phyloP scores from a whole-genome alignment of 1,140 invertebrate species.

The Bathynomus jamesi region DNA sequence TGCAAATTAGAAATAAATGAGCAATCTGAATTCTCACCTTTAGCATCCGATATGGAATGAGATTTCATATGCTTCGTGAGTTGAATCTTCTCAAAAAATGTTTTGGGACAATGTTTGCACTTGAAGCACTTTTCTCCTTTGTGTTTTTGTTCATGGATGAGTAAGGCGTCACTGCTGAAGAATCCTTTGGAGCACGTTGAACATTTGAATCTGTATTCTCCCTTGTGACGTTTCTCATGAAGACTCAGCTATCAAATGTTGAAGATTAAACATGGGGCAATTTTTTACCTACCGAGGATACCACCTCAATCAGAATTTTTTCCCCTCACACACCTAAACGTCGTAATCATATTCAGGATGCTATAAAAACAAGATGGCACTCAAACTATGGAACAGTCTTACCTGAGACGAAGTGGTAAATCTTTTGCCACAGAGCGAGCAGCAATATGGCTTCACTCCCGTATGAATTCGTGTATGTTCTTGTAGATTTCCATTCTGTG shows the following conservation, averaged over 20 bases:
- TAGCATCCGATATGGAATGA: neutral
- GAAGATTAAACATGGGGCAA: too few species aligned
- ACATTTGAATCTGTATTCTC: neutral
- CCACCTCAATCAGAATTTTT: too few species aligned
- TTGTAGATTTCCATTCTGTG: conserved; percentile 57
- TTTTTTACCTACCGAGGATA: too few species aligned
- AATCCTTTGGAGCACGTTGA: neutral
- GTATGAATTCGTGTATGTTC: conserved; percentile 72
- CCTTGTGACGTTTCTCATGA: neutral
- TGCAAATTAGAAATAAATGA: too few species aligned
- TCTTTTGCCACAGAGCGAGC: conserved; percentile 60
- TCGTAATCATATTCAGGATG: neutral
- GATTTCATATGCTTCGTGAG: neutral
- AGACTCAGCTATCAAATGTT: neutral
- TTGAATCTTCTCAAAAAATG: neutral
- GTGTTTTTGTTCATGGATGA: neutral
- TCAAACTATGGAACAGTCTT: neutral
- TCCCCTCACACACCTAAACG: too few species aligned
- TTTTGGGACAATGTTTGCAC: neutral
- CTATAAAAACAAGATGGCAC: neutral
- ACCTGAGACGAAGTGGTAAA: conserved; percentile 44
- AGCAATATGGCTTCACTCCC: conserved; percentile 73
- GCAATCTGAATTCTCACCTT: neutral
- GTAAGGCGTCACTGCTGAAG: neutral
- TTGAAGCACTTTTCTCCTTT: neutral